Evolutionary conservation across 2,113 vertebrate genomes (phyloP).

Genomic region (Corvus cornix): DNA sequence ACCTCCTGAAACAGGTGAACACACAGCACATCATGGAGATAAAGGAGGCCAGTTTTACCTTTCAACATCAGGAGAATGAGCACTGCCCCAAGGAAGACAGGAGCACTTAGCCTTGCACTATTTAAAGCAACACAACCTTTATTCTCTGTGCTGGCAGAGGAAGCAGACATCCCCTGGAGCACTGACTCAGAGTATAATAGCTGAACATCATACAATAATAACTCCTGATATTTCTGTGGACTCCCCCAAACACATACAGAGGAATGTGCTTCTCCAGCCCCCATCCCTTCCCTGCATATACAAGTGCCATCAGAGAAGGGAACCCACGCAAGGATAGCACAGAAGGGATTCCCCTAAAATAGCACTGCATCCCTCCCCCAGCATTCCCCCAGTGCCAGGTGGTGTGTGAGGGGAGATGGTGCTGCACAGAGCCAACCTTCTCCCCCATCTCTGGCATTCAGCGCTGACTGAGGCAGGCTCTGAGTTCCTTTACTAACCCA

Average conservation of each 20-base stretch:
- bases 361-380: background rate
- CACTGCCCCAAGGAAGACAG: background rate
- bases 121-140: background rate
- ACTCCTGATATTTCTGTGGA: background rate
- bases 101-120: rapidly evolving
- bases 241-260: background rate
- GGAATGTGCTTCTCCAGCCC: background rate
- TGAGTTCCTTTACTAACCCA: background rate
- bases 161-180: background rate
- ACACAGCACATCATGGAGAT: background rate
- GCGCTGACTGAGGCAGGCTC: background rate
- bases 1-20: background rate
- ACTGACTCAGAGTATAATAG: background rate
- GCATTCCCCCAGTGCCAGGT: background rate
- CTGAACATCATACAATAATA: background rate
- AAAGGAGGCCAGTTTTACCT: background rate
- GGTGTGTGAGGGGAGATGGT: background rate
- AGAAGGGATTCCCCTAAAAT: slow-evolving; percentile 51
- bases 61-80: background rate
- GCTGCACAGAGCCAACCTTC: background rate
- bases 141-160: background rate
- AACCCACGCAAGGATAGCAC: background rate
- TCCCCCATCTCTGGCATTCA: background rate
- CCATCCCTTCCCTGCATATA: background rate
- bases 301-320: background rate